Percentiles rank a stretch among this genome's conserved stretches.
Evolutionary conservation across 2,113 vertebrate genomes (phyloP).

Genomic region (Peromyscus californicus): DNA sequence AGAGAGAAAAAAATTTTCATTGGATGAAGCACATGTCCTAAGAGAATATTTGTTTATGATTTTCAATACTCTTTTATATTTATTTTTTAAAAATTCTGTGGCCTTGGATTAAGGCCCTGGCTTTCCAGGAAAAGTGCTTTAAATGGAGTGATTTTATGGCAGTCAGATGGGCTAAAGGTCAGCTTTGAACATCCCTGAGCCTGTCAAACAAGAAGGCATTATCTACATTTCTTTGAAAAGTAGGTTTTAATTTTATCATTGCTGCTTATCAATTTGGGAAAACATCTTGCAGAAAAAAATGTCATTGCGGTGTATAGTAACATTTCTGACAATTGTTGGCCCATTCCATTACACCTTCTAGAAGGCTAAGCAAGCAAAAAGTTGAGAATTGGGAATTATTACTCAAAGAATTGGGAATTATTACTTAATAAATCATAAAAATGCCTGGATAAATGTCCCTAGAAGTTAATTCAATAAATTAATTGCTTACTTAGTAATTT

Average conservation of each 20-base stretch:
- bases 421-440: conserved; percentile 22
- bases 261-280: conserved; percentile 50
- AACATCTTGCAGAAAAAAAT: conserved; percentile 14
- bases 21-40: background rate
- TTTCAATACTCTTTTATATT: conserved; percentile 40
- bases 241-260: conserved; percentile 68
- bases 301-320: background rate
- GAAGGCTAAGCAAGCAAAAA: background rate
- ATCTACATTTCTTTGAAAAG: conserved; percentile 69
- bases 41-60: background rate
- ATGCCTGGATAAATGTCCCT: background rate
- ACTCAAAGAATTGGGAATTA: conserved; percentile 38
- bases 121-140: conserved; percentile 72
- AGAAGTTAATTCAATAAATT: conserved; percentile 19
- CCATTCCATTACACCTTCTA: background rate
- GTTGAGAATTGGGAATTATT: conserved; percentile 19
- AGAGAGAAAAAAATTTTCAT: background rate
- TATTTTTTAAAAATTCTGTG: conserved; percentile 25
- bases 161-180: conserved; percentile 56
- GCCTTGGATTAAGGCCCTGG: conserved; percentile 33
- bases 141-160: conserved; percentile 45
- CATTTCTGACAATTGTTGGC: conserved; percentile 3
- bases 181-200: conserved; percentile 67
- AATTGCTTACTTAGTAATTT: background rate
- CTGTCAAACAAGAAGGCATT: conserved; percentile 59